Conservation (phyloP, 1,140 invertebrate genomes). For the Leptonema lineaticorne region DNA sequence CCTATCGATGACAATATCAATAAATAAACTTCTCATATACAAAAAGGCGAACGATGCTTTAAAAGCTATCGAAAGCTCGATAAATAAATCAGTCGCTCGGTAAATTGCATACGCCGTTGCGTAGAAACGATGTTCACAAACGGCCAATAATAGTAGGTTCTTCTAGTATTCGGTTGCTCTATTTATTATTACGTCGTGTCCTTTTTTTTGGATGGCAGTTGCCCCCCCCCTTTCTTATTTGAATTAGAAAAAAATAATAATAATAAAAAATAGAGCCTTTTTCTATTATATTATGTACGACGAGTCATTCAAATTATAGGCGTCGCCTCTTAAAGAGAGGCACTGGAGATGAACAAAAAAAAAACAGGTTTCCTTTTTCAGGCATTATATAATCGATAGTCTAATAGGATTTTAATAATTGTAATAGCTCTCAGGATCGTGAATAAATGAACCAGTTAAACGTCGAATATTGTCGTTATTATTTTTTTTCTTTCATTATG, state of each 20-base stretch:
- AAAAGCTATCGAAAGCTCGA: neutral
- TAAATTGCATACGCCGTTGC: neutral
- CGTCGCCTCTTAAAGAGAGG: constrained; percentile 12
- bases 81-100: neutral
- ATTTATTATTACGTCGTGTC: constrained; percentile 14
- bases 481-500: neutral
- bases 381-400: constrained; percentile 27
- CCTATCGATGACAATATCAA: constrained; percentile 15
- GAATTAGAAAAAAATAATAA: no score
- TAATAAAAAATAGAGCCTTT: no score
- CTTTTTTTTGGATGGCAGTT: constrained; percentile 1
- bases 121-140: neutral
- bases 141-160: constrained; percentile 10
- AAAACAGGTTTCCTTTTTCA: constrained; percentile 26
- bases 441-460: constrained; percentile 24
- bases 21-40: neutral
- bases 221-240: no score
- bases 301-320: constrained; percentile 22
- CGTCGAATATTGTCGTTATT: neutral
- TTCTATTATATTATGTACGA: no score
- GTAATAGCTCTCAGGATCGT: constrained; percentile 25
- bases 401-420: constrained; percentile 29
- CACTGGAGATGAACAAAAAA: neutral
- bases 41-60: neutral
- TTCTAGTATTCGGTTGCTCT: neutral